phyloP scores from a whole-genome alignment of 2,113 vertebrate genomes.

The Xiphophorus hellerii region DNA sequence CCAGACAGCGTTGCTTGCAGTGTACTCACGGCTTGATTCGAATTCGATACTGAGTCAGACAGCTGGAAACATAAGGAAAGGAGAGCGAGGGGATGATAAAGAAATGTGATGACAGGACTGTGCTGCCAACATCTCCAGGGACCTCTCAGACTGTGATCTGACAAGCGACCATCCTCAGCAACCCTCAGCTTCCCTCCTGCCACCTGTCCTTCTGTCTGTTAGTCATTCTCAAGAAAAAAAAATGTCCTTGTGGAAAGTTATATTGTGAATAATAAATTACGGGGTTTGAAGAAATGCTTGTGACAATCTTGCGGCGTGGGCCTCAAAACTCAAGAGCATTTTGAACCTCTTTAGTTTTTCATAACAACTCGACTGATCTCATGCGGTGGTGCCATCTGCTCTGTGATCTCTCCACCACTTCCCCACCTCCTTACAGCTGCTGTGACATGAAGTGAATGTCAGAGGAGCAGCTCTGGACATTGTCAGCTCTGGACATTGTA shows the following conservation, averaged over 20 bases:
- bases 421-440: slow-evolving; percentile 20
- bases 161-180: slow-evolving; percentile 52
- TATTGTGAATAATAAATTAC: neutral
- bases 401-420: slow-evolving; percentile 19
- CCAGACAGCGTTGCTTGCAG: neutral
- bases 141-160: slow-evolving; percentile 58
- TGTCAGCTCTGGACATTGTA: slow-evolving; percentile 13
- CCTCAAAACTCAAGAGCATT: slow-evolving; percentile 6
- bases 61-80: slow-evolving; percentile 19
- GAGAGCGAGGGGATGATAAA: slow-evolving; percentile 20
- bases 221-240: slow-evolving; percentile 10
- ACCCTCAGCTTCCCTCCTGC: slow-evolving; percentile 54
- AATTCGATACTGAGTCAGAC: slow-evolving; percentile 46
- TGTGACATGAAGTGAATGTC: slow-evolving; percentile 7
- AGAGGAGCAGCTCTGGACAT: slow-evolving; percentile 10
- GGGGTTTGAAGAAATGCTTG: neutral
- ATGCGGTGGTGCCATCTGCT: slow-evolving; percentile 59
- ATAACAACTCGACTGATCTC: slow-evolving; percentile 32
- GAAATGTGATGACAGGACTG: slow-evolving; percentile 46
- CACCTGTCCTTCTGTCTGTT: slow-evolving; percentile 53
- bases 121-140: slow-evolving; percentile 55
- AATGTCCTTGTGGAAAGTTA: neutral
- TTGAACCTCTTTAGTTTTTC: slow-evolving; percentile 27
- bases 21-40: slow-evolving; percentile 48
- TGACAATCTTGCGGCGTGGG: neutral